Base-by-base conservation (phyloP, 2,113 vertebrate genomes). In the Siniperca knerii region DNA sequence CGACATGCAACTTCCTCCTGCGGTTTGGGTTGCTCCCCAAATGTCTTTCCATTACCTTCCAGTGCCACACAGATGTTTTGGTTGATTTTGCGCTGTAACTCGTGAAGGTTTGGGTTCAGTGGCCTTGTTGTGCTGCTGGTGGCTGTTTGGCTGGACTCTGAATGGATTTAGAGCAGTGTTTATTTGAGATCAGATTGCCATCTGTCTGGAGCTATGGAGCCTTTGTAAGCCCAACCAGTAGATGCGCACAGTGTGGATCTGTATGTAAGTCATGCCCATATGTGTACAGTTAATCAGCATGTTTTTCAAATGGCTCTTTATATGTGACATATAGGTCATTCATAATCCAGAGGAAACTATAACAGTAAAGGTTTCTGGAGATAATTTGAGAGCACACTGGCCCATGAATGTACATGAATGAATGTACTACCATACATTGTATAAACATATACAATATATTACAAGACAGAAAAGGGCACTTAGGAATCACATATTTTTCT, bases 1-100 rank as follows among this genome's bases (percentile, higher is more conserved):
- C 44, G 88, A 92, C 90, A 90, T 82, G 81, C 81, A 87, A 92
- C 94, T 93, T 93, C 93, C 92, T 86, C 44, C 79, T 88, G 94
- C 58, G 90, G 92, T 93, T 91, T 89, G 76, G 86, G 57, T 23
- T 29, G 35, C 78, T 77, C 75, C 74, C 87, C 85, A 91, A 90
- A 93, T 42, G 52, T 89, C 87, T 92, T 88, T 92, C 87, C 85
- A 80, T 90, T 80, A 90, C 86, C 68, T 89, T 68, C 42, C 75
- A 74, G 75, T 72, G 87, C 82, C 86, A 84, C 77, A 85, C 87
- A 83, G 87, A 89, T 85, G 83, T 74, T 89, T 87, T n/a, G 82
- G 82, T 82, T 57, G 78, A 86, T 90, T 90, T 84, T 4, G 54
- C 21, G 35, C 67, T 50, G 52, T 29, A 84, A 46, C 82, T 77